Conservation (phyloP, 2,797 vertebrate species). For the Trachops cirrhosus region DNA sequence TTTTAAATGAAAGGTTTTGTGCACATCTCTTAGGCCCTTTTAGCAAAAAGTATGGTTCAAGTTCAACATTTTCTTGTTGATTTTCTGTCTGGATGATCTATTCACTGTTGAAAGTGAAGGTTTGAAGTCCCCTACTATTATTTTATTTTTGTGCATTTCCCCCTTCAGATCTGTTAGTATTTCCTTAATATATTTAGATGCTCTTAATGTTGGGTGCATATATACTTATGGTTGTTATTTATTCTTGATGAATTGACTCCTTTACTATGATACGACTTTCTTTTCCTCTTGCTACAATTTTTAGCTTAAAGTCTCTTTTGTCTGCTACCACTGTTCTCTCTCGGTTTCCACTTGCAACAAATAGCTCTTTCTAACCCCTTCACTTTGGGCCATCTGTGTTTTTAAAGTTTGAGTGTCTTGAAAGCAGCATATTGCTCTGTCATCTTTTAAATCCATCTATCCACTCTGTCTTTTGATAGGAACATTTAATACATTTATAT, state of each 20-base stretch:
- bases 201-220: not conserved
- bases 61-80: too few relatives aligned
- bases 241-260: not conserved
- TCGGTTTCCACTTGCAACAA: not conserved
- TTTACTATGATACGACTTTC: not conserved
- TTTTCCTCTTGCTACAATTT: not conserved
- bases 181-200: too few relatives aligned
- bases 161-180: too few relatives aligned
- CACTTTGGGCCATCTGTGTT: not conserved
- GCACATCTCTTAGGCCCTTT: too few relatives aligned
- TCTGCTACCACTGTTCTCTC: not conserved
- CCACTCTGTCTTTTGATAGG: not conserved
- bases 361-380: not conserved
- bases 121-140: too few relatives aligned
- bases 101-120: too few relatives aligned
- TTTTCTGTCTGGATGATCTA: too few relatives aligned
- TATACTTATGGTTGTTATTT: not conserved
- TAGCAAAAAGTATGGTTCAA: too few relatives aligned
- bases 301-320: not conserved
- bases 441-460: not conserved
- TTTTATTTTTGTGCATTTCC: too few relatives aligned
- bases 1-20: not conserved
- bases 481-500: not conserved
- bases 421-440: not conserved
- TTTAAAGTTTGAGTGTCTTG: not conserved